These are phyloP conservation scores for Brachyopa scutellaris DNA, from an alignment of 2,888 invertebrate species.

Conservation along the genomic window DNA sequence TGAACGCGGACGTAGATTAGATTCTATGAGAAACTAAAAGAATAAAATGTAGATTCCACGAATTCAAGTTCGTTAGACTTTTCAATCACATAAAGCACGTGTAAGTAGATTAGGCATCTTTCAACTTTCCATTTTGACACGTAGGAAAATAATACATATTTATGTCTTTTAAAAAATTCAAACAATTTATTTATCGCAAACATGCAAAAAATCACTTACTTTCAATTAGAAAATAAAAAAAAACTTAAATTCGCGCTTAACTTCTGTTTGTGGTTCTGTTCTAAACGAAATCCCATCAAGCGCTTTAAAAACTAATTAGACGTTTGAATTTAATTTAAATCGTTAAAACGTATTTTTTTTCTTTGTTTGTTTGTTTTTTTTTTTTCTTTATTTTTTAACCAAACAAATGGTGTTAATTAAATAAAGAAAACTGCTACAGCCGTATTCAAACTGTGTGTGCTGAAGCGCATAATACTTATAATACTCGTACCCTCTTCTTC, in stretches of 20 bases:
- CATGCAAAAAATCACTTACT: not conserved
- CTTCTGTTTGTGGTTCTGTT: not conserved
- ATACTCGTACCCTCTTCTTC: not conserved
- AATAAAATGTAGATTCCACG: too few relatives aligned
- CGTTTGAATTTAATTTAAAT: not conserved
- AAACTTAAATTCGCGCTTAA: not conserved
- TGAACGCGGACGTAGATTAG: too few relatives aligned
- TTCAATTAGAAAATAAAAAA: not conserved
- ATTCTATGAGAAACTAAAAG: too few relatives aligned
- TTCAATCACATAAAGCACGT: too few relatives aligned
- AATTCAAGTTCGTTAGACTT: too few relatives aligned
- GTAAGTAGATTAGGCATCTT: too few relatives aligned
- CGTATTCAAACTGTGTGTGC: constrained; percentile 17
- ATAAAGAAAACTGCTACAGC: constrained; percentile 4
- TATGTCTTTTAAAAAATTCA: too few relatives aligned
- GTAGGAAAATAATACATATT: too few relatives aligned
- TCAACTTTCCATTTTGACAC: not conserved
- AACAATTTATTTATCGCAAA: not conserved
- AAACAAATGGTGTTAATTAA: constrained; percentile 38
- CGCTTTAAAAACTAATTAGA: not conserved
- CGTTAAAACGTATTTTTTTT: not conserved
- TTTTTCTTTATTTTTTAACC: not conserved
- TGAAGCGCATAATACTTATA: constrained; percentile 9
- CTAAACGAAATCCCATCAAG: not conserved
- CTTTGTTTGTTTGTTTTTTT: not conserved